Evolutionary conservation across 1,140 invertebrate species (phyloP), one percentile per base, ranked within the genome.

Genomic region (Nylanderia fulva): DNA sequence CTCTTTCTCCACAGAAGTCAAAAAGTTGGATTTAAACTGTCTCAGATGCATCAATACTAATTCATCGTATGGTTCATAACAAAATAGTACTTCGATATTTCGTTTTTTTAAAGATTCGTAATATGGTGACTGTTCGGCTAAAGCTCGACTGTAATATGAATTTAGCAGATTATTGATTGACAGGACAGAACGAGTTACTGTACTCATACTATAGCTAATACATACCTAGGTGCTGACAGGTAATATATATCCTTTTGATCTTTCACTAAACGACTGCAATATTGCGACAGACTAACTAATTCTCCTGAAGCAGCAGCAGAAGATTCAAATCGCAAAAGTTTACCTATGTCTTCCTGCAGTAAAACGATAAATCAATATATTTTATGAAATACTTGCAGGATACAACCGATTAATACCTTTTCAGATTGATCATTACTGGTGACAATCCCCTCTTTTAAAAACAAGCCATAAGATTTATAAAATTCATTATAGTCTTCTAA

Each of bases 41-140:
- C 96, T 96, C 27, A 99, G 94, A 90, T 99, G 98, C 95, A 99
- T 97, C 0, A 99, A 94, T 11, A 99, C 98, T 29, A 99, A 94
- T 94, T 99, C 99, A 95, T 99, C 99, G 90, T 99, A 99, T 0
- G 97, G 97, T 91, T 99, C 98, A 91, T 98, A 99, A 92, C 98
- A 98, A 93, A 99, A 99, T 2, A 99, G 93, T 1, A 99, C 98
- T 95, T 99, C 98, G 4, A 98, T 96, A 84, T 99, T 97, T 86
- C 97, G 96, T 91, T 97, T 97, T 91, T 98, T 98, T 1, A 99
- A 95, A 24, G 98, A 98, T 95, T 99, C 99, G 91, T 97, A 98
- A 92, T 99, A 99, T 0, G 99, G 99, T 0, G 98, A 99, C 2
- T 97, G 96, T 95, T 99, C 98, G 0, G 99, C 99, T 64, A 99